Conservation (phyloP, 2,113 vertebrate species). For the Psilopogon haemacephalus region DNA sequence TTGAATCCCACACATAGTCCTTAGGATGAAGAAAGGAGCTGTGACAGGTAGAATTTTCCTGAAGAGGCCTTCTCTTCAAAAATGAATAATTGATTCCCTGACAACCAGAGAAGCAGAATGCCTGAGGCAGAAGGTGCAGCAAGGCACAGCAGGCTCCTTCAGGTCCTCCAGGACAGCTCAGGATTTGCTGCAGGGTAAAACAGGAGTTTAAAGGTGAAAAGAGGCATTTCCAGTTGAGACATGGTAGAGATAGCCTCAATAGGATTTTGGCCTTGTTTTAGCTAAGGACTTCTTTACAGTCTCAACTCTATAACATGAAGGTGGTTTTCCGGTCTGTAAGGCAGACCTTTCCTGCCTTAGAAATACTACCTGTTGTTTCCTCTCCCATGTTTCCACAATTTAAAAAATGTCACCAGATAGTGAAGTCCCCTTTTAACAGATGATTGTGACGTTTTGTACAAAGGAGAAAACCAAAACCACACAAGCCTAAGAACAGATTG, state of each 20-base stretch:
- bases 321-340: not conserved
- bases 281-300: not conserved
- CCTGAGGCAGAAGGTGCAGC: not conserved
- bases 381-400: not conserved
- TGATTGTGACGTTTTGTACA: not conserved
- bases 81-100: not conserved
- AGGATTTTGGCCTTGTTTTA: not conserved
- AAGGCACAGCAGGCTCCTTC: not conserved
- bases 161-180: not conserved
- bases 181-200: not conserved
- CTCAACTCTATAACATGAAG: not conserved
- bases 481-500: not conserved
- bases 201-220: not conserved
- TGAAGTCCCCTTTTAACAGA: not conserved
- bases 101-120: not conserved
- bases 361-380: not conserved
- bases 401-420: not conserved
- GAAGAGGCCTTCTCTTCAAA: not conserved
- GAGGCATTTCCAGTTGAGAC: not conserved
- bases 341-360: not conserved
- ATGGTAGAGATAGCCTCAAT: not conserved
- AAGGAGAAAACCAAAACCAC: no score
- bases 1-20: not conserved
- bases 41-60: not conserved
- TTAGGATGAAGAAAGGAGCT: not conserved